A percentile compares a stretch with the other conserved stretches of the same genome.
These are phyloP conservation scores for Sinodicranocentrus sp. DNA, from an alignment of 2,888 invertebrate genomes.

Conservation along the genomic window DNA sequence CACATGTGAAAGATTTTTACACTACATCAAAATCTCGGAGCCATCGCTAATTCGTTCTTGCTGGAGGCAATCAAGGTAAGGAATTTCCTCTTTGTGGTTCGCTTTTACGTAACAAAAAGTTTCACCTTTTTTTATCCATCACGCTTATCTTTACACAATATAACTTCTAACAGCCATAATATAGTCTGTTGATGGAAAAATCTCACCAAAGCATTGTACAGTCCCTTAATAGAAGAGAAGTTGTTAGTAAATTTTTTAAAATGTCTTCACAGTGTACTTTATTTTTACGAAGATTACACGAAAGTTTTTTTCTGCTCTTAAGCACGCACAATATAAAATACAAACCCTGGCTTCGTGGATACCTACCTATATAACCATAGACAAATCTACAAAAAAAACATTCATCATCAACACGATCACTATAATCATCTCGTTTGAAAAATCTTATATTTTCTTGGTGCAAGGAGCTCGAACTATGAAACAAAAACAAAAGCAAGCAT, in stretches of 20 bases:
- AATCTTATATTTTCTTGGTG: slow-evolving; percentile 2
- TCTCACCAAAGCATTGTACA: too few relatives aligned
- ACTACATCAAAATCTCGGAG: too few relatives aligned
- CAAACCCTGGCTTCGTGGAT: not conserved
- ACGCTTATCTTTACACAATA: not conserved
- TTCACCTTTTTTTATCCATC: not conserved
- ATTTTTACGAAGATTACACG: slow-evolving; percentile 4
- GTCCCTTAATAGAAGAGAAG: too few relatives aligned
- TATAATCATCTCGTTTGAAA: slow-evolving; percentile 25
- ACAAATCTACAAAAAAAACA: not conserved
- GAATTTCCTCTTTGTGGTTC: slow-evolving; percentile 5
- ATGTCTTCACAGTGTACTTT: not conserved
- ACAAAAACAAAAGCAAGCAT: not conserved
- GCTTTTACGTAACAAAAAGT: not conserved
- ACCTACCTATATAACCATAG: not conserved
- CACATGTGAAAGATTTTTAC: too few relatives aligned
- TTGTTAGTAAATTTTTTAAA: not conserved
- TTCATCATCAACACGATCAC: slow-evolving; percentile 34
- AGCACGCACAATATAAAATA: not conserved
- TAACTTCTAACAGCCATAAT: too few relatives aligned
- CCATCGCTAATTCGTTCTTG: too few relatives aligned
- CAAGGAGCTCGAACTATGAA: not conserved
- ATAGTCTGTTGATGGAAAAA: too few relatives aligned
- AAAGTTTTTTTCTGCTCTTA: not conserved
- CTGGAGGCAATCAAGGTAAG: slow-evolving; percentile 34